Conservation (phyloP, 2,797 vertebrate genomes). For the Hydrocynus forskahlii region DNA sequence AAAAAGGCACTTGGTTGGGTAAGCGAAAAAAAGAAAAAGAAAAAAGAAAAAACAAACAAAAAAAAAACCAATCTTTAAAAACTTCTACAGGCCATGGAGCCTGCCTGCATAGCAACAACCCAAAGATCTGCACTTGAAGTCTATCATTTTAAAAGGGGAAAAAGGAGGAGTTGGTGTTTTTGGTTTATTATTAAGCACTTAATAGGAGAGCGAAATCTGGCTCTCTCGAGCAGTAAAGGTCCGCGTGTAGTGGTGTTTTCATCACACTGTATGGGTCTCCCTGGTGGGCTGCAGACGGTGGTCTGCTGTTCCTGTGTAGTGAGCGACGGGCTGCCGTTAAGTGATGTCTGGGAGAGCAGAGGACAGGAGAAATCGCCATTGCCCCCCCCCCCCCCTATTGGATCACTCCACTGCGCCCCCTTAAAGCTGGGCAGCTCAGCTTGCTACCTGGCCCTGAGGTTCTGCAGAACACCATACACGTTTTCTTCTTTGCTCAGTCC, state of each 20-base stretch:
- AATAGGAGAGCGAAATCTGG: slow-evolving; percentile 57
- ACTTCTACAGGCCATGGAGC: slow-evolving; percentile 73
- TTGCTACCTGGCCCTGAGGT: slow-evolving; percentile 93
- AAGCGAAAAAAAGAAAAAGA: slow-evolving; percentile 81
- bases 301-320: slow-evolving; percentile 41
- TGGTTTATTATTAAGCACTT: slow-evolving; percentile 81
- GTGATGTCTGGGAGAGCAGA: slow-evolving; percentile 35
- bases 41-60: slow-evolving; percentile 83
- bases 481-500: slow-evolving; percentile 93
- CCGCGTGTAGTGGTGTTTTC: slow-evolving; percentile 56
- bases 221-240: slow-evolving; percentile 68
- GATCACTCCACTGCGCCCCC: slow-evolving; percentile 34
- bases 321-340: slow-evolving; percentile 32
- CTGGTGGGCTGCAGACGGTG: slow-evolving; percentile 12
- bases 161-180: slow-evolving; percentile 57
- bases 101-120: slow-evolving; percentile 88
- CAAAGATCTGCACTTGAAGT: slow-evolving; percentile 70
- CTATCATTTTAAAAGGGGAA: slow-evolving; percentile 70
- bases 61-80: slow-evolving; percentile 83
- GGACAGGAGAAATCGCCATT: neutral
- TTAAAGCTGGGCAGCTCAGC: slow-evolving; percentile 45
- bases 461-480: slow-evolving; percentile 92
- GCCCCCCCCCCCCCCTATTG: slow-evolving; percentile 7
- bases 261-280: slow-evolving; percentile 24
- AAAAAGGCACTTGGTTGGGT: slow-evolving; percentile 98